Evolutionary conservation across 2,113 vertebrate species (phyloP).

Genomic region (Perca flavescens): DNA sequence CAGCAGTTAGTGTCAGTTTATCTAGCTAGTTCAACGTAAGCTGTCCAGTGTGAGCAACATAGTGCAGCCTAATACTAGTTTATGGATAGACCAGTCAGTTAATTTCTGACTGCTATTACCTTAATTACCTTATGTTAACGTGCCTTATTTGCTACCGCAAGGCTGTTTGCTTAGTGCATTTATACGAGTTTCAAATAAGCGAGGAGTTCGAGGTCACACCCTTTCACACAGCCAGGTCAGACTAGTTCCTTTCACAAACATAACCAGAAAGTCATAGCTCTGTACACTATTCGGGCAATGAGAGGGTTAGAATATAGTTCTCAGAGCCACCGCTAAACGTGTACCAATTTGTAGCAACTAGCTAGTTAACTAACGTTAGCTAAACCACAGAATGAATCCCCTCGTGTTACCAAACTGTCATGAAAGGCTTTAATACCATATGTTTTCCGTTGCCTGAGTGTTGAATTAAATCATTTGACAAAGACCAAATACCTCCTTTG

Average conservation of each 20-base stretch:
- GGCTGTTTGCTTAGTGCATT: neutral
- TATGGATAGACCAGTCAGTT: too few species aligned
- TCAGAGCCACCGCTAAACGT: constrained; percentile 1
- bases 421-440: neutral
- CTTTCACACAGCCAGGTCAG: constrained; percentile 28
- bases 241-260: neutral
- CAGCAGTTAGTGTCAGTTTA: constrained; percentile 62
- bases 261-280: neutral
- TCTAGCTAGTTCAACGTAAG: neutral
- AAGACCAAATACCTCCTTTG: constrained; percentile 1
- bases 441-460: neutral
- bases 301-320: neutral
- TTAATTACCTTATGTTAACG: neutral
- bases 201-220: constrained; percentile 57
- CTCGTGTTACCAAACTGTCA: neutral
- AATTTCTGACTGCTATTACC: neutral
- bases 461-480: constrained; percentile 8
- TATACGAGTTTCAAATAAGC: constrained; percentile 10
- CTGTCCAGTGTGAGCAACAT: neutral
- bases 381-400: neutral
- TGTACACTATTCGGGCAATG: neutral
- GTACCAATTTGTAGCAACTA: constrained; percentile 8
- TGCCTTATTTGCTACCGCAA: neutral
- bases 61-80: neutral
- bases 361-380: neutral